A percentile compares a stretch with the other conserved stretches of the same genome.
Evolutionary conservation across 2,113 vertebrate species (phyloP).

Genomic region (Daubentonia madagascariensis): DNA sequence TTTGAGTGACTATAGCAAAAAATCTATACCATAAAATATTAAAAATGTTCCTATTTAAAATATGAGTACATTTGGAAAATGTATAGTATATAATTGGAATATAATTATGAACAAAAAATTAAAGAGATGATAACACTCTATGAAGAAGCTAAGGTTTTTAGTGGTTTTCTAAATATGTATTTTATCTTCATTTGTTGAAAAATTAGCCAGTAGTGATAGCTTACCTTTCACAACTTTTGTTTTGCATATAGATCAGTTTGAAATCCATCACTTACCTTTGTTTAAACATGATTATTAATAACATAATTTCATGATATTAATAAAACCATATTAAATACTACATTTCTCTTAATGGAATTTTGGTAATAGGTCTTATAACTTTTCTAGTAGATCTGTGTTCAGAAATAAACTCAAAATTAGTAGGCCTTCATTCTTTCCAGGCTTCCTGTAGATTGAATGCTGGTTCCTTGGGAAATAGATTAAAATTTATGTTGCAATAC

Average conservation of each 20-base stretch:
- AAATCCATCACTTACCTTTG: neutral
- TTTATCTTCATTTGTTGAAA: neutral
- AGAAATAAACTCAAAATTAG: neutral
- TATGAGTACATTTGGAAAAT: neutral
- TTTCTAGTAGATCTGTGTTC: neutral
- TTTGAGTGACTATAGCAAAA: neutral
- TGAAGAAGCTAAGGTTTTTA: neutral
- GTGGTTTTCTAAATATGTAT: neutral
- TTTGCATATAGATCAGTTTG: neutral
- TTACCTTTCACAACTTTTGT: neutral
- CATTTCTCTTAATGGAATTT: neutral
- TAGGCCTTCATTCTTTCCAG: neutral
- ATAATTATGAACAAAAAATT: neutral
- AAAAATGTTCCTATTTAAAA: neutral
- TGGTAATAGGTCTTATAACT: neutral
- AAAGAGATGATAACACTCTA: neutral
- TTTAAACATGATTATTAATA: neutral
- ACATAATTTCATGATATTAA: neutral
- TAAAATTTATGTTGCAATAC: neutral
- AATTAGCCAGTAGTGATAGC: neutral
- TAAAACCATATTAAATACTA: neutral
- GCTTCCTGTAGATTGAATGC: neutral
- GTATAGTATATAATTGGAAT: neutral
- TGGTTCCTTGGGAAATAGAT: neutral
- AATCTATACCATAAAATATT: neutral